These are phyloP conservation scores for Cerceris ruficornis DNA, from an alignment of 2,888 invertebrate species.

Conservation along the genomic window DNA sequence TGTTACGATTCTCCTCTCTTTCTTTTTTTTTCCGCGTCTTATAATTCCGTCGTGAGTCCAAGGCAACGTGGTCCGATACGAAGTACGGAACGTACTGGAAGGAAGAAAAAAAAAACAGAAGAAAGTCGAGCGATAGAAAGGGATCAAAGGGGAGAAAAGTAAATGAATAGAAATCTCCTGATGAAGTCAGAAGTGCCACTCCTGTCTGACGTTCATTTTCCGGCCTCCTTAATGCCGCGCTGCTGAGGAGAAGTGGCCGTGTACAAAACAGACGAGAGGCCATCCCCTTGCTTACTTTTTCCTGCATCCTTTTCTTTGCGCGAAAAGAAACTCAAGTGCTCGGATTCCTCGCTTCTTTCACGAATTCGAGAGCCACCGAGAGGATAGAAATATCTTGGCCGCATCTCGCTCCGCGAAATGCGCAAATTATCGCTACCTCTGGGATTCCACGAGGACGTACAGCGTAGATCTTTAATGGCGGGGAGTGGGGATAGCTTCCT, in stretches of 20 bases:
- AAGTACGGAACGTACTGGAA: neutral
- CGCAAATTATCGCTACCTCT: constrained; percentile 58
- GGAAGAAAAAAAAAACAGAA: neutral
- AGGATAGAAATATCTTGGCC: constrained; percentile 44
- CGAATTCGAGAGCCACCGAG: constrained; percentile 44
- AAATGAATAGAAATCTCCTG: constrained; percentile 54
- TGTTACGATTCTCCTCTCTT: too few species aligned
- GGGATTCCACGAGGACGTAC: constrained; percentile 32
- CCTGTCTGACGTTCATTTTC: constrained; percentile 56
- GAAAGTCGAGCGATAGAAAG: constrained; percentile 31
- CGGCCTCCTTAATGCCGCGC: constrained; percentile 39
- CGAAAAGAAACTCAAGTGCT: constrained; percentile 10
- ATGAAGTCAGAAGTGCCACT: constrained; percentile 51
- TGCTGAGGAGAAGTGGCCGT: constrained; percentile 24
- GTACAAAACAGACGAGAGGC: constrained; percentile 39
- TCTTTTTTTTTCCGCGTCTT: too few species aligned
- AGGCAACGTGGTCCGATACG: neutral
- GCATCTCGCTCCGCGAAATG: constrained; percentile 23
- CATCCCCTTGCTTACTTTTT: constrained; percentile 12
- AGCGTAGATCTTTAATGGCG: constrained; percentile 52
- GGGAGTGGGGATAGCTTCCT: constrained; percentile 27
- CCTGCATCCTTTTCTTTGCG: constrained; percentile 1
- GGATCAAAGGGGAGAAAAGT: constrained; percentile 19
- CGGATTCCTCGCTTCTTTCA: constrained; percentile 12
- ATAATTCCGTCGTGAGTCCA: too few species aligned